Evolutionary conservation across 2,888 invertebrate genomes (phyloP), one percentile per base, ranked within the genome.

Genomic region (Hetaerina titia): DNA sequence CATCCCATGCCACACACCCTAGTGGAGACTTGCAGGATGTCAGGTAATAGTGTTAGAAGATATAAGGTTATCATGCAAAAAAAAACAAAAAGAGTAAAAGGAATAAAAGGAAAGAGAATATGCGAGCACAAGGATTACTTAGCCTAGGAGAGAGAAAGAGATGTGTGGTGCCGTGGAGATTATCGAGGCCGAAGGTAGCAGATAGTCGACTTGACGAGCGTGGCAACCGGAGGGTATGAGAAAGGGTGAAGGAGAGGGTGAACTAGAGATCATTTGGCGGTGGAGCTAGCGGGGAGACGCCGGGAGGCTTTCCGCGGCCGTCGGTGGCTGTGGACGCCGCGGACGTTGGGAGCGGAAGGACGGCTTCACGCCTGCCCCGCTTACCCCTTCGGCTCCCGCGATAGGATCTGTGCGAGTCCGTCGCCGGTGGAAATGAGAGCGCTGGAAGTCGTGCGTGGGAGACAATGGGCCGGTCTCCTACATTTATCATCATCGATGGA

Each of bases 221-320:
- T 25, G 7, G 22, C 58, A 31, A 31, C 17, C 69, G 45, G 19
- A 17, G n/a, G 88, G 45, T 17, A 31, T 7, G 87, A 31, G 31
- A 31, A 63, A 63, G 90, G 2, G 45, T 5, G 88, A 31, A 1
- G 9, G 88, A 56, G 56, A 19, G 90, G 31, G 90, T 31, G 90
- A 31, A 25, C 13, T 15, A 64, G 64, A 60, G 17, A 64, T 63
- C 45, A 45, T 63, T 45, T n/a, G 90, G 31, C 64, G 69, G 92
- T 15, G 81, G 81, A 81, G 25, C 11, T 13, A 74, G 92, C 64
- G 56, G 92, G 92, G 92, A 74, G 92, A 31, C n/a, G 92, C 92
- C 92, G 74, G 69, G 92, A 92, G 92, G 92, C 92, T 92, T 92
- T 69, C 92, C 92, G 45, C 92, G 92, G 92, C 74, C 92, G 69